Evolutionary conservation across 2,797 vertebrate species (phyloP), one percentile per base, ranked within the genome.

Genomic region (Trematomus bernacchii): DNA sequence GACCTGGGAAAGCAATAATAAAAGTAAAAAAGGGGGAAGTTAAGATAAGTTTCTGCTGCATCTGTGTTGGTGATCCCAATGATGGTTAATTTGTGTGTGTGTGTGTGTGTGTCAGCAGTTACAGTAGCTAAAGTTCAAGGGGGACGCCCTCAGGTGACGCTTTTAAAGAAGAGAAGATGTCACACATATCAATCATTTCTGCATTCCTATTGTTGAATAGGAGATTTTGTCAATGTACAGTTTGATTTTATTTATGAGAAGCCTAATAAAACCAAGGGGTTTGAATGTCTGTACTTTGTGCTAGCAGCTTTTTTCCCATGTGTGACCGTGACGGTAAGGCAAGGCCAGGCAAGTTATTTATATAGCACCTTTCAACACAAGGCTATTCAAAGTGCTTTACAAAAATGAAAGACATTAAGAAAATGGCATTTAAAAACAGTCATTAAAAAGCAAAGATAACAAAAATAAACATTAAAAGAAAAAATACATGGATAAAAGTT

Each of bases 1-100:
- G 87, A 91, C 76, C 81, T 50, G 2, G 8, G 14, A 73, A 16
- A 8, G 19, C 21, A 19, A 58, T 53, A 23, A 74, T 1, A 46
- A 10, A n/a, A 53, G 42, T 15, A 42, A 73, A 66, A 44, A 12
- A 3, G 7, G 47, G 9, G 3, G 7, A 6, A 57, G 44, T 82
- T 62, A 47, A 80, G 60, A 82, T 69, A 71, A 43, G 16, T 63
- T 76, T 52, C 13, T 55, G 40, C 19, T 59, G 44, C 16, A 40
- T 46, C 9, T 73, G 14, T 67, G 11, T 10, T 55, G 11, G 10
- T 23, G 19, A 9, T 55, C 1, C 27, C 27, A 27, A 27, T 27
- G 1, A 18, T 44, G 4, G 27, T 23, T 66, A 1, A 33, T 69
- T 14, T 57, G 27, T 37, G 33, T 37, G 33, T 37, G 33, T 37